Evolutionary conservation across 30 jellyfish, hydroid and myxozoan species (phyloP), one percentile per base, ranked within the genome.

Genomic region (Aurelia aurita complex sp. Pacific): DNA sequence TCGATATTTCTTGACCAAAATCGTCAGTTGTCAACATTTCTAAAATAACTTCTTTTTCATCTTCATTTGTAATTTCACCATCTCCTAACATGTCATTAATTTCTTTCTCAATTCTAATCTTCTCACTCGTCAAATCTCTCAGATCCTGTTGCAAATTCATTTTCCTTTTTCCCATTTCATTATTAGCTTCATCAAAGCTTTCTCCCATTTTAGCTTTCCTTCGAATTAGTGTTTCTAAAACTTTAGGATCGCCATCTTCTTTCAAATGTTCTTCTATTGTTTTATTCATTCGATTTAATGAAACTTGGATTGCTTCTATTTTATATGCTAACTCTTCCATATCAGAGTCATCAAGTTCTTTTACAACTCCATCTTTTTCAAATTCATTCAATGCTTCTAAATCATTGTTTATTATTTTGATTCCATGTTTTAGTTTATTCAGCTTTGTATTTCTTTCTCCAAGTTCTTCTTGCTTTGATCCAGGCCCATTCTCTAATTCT

Each of bases 171-270:
- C 57, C 69, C n/a, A 68, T 6, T 14, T 81, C 83, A 7, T 54
- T 57, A n/a, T 51, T 67, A 15, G 52, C 90, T 17, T 36, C 90
- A 23, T 81, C 90, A 10, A 33, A 74, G 57, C 76, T 35, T 2
- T 81, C 90, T 2, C 54, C 69, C 77, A 69, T 86, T 60, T 53
- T 77, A 8, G 42, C 53, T 42, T 70, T 46, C 46, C 89, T 69
- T 38, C 67, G 59, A 66, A 50, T 43, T 64, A 76, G 54, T 33
- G 69, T 38, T 10, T 85, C 88, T 23, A 76, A 75, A 34, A 76
- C 54, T 14, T 74, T 65, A 3, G 88, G 76, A 55, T 85, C 92
- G 4, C 92, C 92, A 55, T 82, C 84, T 42, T 61, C 54, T 13
- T 65, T 64, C 52, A 62, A 53, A 36, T 85, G 83, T 59, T 65